These are phyloP conservation scores for Cyrtonyx montezumae DNA, from an alignment of 2,113 vertebrate species.

Conservation along the genomic window DNA sequence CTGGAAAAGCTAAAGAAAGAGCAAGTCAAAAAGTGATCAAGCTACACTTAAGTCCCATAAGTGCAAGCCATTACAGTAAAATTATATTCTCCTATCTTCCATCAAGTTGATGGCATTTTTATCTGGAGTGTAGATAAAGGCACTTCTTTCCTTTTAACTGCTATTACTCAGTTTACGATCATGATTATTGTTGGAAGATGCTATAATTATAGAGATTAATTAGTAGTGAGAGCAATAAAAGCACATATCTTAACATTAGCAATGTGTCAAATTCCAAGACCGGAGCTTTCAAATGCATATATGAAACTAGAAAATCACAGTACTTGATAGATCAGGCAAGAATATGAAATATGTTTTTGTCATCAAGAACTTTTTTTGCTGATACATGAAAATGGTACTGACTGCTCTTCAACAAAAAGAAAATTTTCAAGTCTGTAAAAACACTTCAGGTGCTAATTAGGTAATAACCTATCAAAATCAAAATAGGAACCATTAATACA, in stretches of 20 bases:
- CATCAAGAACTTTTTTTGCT: constrained; percentile 18
- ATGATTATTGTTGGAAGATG: constrained; percentile 54
- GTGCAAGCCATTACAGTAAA: not conserved
- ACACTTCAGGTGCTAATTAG: constrained; percentile 63
- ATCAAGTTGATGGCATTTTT: not conserved
- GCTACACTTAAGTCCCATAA: not conserved
- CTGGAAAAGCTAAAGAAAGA: not conserved
- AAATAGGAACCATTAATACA: constrained; percentile 60
- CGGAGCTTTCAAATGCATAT: constrained; percentile 41
- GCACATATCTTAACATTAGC: constrained; percentile 32
- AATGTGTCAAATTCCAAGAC: constrained; percentile 29
- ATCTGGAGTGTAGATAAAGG: constrained; percentile 9
- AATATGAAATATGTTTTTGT: constrained; percentile 29
- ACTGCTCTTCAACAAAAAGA: not conserved
- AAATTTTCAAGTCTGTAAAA: not conserved
- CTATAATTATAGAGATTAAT: constrained; percentile 70
- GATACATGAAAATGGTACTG: constrained; percentile 47
- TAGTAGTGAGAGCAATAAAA: constrained; percentile 62
- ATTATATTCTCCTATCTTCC: not conserved
- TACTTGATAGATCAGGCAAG: constrained; percentile 38
- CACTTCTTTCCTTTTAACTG: constrained; percentile 20
- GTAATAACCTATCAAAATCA: constrained; percentile 46
- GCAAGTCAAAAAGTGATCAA: not conserved
- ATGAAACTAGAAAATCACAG: constrained; percentile 29
- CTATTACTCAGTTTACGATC: constrained; percentile 34